Base-by-base conservation (phyloP, 1,140 invertebrate genomes). In the Aphelenchoides fujianensis region DNA sequence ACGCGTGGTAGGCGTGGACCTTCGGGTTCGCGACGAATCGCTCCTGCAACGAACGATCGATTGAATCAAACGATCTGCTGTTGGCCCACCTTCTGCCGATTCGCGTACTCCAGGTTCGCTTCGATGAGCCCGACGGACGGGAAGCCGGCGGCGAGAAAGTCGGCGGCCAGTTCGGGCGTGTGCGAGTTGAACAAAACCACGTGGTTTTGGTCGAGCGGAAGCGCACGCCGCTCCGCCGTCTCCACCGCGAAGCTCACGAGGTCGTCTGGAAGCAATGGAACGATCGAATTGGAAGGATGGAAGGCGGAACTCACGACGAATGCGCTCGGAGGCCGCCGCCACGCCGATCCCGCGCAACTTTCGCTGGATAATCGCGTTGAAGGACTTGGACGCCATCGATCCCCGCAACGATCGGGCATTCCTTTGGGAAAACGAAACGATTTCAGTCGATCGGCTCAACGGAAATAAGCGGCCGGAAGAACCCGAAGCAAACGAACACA, bases 71-170 rank as follows among this genome's bases (percentile, higher is more conserved):
- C n/a, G 19, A 59, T 7, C 7, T 7, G 34, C 5, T 7, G 19
- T 19, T 5, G n/a, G n/a, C n/a, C n/a, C 7, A 59, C 55, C 55
- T 59, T 59, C 55, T 7, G 55, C 7, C 5, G 55, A 59, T 59
- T 59, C 23, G 55, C 55, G 34, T 59, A 59, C 55, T 59, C 55
- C 23, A 7, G 19, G 34, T 59, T 59, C 5, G 55, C 55, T 59
- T 59, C 55, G 19, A 59, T 59, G 12, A 59, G 7, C 12, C 55
- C 28, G 5, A 59, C 34, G 7, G 55, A 59, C 5, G 55, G 55
- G 23, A 59, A 59, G 7, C 34, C 23, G 19, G 5, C 7, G 55
- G 12, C 19, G 12, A 19, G 7, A 5, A 7, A 59, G 12, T 59
- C 34, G 5, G 5, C 5, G 19, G 55, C 55, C 55, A 59, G 34